phyloP scores from a whole-genome alignment of 2,797 vertebrate species.

The Ptychadena robeensis region DNA sequence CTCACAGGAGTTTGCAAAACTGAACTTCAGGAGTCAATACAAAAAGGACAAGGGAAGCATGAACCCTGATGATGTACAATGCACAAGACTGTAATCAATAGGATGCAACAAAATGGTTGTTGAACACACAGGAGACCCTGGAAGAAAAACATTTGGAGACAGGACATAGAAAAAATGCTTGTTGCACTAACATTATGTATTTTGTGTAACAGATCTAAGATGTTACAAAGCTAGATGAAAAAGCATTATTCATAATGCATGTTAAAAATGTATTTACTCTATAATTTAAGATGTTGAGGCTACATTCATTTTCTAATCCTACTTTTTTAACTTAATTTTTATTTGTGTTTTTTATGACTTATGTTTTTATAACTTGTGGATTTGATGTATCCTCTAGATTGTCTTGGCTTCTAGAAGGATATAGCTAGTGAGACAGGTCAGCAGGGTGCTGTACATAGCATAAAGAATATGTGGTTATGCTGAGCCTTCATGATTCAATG shows the following conservation, averaged over 20 bases:
- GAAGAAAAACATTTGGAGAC: not conserved
- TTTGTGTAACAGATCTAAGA: not conserved
- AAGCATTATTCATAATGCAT: too few species aligned
- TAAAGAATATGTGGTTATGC: too few species aligned
- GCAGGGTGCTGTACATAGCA: too few species aligned
- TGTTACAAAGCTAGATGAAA: not conserved
- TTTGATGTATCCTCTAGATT: not conserved
- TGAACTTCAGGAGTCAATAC: constrained; percentile 14
- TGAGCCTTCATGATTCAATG: too few species aligned
- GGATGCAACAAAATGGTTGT: not conserved
- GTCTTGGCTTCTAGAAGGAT: not conserved
- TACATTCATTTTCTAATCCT: too few species aligned
- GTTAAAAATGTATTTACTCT: too few species aligned
- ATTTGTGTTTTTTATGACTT: not conserved
- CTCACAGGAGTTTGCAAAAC: constrained; percentile 64
- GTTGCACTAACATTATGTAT: not conserved
- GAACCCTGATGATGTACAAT: not conserved
- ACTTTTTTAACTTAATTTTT: not conserved
- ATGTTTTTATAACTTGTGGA: too few species aligned
- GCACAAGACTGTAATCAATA: constrained; percentile 29
- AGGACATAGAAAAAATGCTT: not conserved
- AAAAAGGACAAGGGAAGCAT: not conserved
- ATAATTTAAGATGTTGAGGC: too few species aligned
- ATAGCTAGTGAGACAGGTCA: too few species aligned
- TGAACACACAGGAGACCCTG: not conserved